Base-by-base conservation (phyloP, 2,888 invertebrate genomes). In the Catocala sponsa region DNA sequence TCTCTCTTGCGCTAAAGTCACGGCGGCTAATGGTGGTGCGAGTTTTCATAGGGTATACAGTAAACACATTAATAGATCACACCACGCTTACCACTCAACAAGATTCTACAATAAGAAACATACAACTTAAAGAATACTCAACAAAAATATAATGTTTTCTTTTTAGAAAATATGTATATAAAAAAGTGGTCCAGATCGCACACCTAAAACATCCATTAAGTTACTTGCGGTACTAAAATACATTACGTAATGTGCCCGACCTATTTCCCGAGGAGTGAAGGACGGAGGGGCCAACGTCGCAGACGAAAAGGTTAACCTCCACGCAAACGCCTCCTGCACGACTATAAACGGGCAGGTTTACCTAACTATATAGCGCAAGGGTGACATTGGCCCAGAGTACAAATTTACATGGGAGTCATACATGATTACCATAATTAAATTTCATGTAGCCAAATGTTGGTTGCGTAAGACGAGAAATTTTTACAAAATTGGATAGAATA, bases 211-310 rank as follows among this genome's bases (percentile, higher is more conserved):
- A 78, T 72, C 70, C 72, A 72, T 65, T 65, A 72, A 78, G 70
- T 72, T 68, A 63, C 74, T 78, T 68, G 70, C 76, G 78, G 77
- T 79, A 80, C 74, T 77, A 72, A 78, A 81, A 82, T 80, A 82
- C 81, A 84, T 88, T 85, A 88, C 81, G 83, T 85, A 85, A 88
- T 84, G 83, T 82, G 78, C 76, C 78, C 84, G 85, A 85, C 85
- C 87, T 81, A 87, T 82, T 86, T 84, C 70, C 57, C 61, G 57
- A 63, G 62, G n/a, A 47, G 12, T 25, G 49, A 70, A 77, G 71
- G 77, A 70, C 72, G 75, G 71, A 70, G 72, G 70, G 67, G 66
- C 76, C 79, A 73, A 72, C 79, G 80, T 81, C 76, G 70, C 58
- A 77, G 62, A 70, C 76, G 82, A 80, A 85, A 87, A 88, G 89